A percentile compares a stretch with the other conserved stretches of the same genome.
Evolutionary conservation across 2,113 vertebrate species (phyloP).

Genomic region (Tapirus terrestris): DNA sequence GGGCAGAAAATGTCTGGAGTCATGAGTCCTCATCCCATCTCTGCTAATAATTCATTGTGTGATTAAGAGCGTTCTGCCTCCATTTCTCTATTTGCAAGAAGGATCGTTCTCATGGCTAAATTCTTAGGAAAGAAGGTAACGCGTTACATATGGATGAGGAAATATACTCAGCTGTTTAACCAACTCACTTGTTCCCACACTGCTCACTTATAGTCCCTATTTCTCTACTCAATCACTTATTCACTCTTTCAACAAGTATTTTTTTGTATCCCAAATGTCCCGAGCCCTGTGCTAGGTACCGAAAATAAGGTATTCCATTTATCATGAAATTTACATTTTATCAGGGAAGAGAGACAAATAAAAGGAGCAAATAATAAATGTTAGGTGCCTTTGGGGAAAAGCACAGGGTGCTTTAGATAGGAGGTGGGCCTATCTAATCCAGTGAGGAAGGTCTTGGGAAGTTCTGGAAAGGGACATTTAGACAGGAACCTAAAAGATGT

Average conservation of each 20-base stretch:
- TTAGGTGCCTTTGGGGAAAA: neutral
- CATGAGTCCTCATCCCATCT: neutral
- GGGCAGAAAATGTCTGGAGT: neutral
- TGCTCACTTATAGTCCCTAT: neutral
- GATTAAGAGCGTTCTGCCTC: neutral
- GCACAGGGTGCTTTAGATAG: neutral
- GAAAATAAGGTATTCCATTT: neutral
- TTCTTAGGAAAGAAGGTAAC: neutral
- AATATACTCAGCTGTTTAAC: neutral
- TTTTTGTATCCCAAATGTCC: neutral
- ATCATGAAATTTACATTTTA: neutral
- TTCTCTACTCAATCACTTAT: neutral
- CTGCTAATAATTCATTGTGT: neutral
- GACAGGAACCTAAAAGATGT: neutral
- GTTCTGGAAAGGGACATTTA: neutral
- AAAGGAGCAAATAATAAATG: neutral
- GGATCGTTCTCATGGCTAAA: neutral
- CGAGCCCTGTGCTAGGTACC: neutral
- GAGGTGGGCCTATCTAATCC: neutral
- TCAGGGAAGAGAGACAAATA: neutral
- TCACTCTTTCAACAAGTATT: neutral
- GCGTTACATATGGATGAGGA: neutral
- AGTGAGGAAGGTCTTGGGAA: neutral
- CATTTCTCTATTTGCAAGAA: neutral
- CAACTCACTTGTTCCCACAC: neutral